These are phyloP conservation scores for Timandra comae DNA, from an alignment of 2,888 invertebrate genomes.

Conservation along the genomic window DNA sequence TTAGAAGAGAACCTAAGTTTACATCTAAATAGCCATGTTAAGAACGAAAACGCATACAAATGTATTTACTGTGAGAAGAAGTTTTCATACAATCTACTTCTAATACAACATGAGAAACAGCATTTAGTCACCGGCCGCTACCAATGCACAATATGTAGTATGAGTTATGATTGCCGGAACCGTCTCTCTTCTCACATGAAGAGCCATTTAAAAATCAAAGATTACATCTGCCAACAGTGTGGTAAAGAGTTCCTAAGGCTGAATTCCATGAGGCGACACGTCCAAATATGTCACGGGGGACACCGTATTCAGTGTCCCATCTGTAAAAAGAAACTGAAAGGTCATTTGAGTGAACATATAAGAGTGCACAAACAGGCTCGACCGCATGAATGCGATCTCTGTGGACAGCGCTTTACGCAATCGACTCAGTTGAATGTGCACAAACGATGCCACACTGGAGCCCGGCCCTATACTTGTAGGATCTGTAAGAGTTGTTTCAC, in stretches of 20 bases:
- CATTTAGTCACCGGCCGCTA: constrained; percentile 85
- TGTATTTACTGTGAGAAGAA: constrained; percentile 79
- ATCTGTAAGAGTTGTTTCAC: constrained; percentile 88
- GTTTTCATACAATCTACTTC: constrained; percentile 40
- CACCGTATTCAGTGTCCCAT: constrained; percentile 87
- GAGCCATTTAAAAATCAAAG: constrained; percentile 84
- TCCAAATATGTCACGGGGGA: constrained; percentile 85
- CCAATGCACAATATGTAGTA: constrained; percentile 82
- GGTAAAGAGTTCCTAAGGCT: constrained; percentile 85
- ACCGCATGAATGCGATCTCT: constrained; percentile 86
- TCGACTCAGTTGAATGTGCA: constrained; percentile 90
- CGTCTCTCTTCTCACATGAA: constrained; percentile 80
- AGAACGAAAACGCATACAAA: constrained; percentile 67
- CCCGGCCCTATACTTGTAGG: constrained; percentile 87
- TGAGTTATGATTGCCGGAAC: constrained; percentile 81
- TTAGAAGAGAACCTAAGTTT: constrained; percentile 84
- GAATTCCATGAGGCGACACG: constrained; percentile 85
- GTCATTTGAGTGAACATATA: constrained; percentile 89
- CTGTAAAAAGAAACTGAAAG: constrained; percentile 88
- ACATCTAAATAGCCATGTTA: constrained; percentile 84
- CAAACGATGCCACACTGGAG: constrained; percentile 89
- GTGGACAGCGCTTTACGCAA: constrained; percentile 88
- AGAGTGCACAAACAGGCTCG: constrained; percentile 85
- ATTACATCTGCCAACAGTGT: constrained; percentile 87
- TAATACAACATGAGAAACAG: constrained; percentile 82